A percentile compares a stretch with the other conserved stretches of the same genome.
phyloP scores from a whole-genome alignment of 1,140 invertebrate species.

The Tyrophagus putrescentiae region DNA sequence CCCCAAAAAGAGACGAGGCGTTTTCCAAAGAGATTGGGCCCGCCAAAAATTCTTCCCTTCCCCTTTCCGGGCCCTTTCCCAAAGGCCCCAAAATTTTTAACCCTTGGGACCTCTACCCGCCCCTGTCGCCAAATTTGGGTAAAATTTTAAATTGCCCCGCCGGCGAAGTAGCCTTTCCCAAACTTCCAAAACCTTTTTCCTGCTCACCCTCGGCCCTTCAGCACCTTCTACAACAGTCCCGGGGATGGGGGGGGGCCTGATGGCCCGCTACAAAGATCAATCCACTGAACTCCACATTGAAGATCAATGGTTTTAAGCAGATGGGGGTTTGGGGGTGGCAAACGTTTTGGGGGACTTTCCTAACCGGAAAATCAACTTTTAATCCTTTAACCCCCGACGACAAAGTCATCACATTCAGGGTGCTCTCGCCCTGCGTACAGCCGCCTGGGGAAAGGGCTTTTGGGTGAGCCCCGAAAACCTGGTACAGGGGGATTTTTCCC shows the following conservation, averaged over 20 bases:
- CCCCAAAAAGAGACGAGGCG: neutral
- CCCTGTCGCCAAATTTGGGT: no score
- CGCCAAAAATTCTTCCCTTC: neutral
- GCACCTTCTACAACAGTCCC: no score
- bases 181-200: no score
- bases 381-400: neutral
- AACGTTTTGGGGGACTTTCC: neutral
- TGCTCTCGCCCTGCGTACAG: neutral
- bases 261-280: neutral
- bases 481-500: constrained; percentile 5
- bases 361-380: neutral
- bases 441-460: neutral
- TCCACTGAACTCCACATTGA: neutral
- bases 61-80: neutral
- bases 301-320: neutral
- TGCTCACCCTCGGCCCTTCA: no score
- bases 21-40: no score
- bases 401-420: neutral
- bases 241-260: neutral
- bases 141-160: no score
- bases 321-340: neutral
- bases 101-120: no score
- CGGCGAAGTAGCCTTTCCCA: no score
- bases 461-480: neutral
- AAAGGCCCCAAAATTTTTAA: neutral